A percentile compares a stretch with the other conserved stretches of the same genome.
These are phyloP conservation scores for Chaenocephalus aceratus DNA, from an alignment of 2,113 vertebrate species.

Conservation along the genomic window DNA sequence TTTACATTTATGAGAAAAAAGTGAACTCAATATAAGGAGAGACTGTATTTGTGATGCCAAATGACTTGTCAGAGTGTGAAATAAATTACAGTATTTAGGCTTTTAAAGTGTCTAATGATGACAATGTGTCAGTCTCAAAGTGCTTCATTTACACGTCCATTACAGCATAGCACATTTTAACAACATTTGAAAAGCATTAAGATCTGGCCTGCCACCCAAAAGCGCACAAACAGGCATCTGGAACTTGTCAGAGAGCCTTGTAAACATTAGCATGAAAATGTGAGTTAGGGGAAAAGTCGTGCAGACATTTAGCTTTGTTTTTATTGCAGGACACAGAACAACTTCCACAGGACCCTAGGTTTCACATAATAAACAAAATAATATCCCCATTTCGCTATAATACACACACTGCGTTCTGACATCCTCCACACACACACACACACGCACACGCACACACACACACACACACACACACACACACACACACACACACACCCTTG, in stretches of 20 bases:
- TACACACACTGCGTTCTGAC: constrained; percentile 36
- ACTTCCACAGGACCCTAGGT: constrained; percentile 59
- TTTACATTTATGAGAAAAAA: constrained; percentile 74
- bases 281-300: constrained; percentile 9
- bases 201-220: constrained; percentile 45
- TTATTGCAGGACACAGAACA: constrained; percentile 66
- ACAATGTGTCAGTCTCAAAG: constrained; percentile 27
- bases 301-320: constrained; percentile 65
- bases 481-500: constrained; percentile 19
- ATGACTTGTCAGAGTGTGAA: constrained; percentile 80
- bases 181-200: constrained; percentile 58
- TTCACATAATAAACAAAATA: constrained; percentile 44
- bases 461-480: constrained; percentile 28
- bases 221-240: constrained; percentile 62
- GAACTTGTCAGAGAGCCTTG: constrained; percentile 58
- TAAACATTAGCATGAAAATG: constrained; percentile 52
- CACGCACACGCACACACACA: constrained; percentile 9
- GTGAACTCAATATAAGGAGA: constrained; percentile 75
- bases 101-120: constrained; percentile 67
- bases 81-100: constrained; percentile 80
- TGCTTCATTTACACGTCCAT: constrained; percentile 35
- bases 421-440: constrained; percentile 35
- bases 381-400: background rate
- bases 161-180: constrained; percentile 26
- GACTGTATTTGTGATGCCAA: constrained; percentile 82